Evolutionary conservation across 2,113 vertebrate species (phyloP).

Genomic region (Arenaria interpres): DNA sequence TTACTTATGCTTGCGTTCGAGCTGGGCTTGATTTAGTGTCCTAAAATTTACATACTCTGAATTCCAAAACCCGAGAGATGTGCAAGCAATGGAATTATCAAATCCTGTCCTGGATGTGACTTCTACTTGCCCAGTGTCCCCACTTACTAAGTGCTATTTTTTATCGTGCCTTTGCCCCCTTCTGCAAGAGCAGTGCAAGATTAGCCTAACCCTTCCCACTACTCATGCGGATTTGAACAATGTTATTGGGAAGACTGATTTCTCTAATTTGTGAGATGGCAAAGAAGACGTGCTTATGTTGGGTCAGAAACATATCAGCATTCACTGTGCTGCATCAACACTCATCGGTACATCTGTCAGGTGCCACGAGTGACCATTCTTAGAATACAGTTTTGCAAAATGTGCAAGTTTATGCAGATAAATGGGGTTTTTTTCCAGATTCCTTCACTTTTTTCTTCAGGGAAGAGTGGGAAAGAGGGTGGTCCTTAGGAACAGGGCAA

Average conservation of each 20-base stretch:
- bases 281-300: background rate
- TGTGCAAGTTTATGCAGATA: background rate
- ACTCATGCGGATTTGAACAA: background rate
- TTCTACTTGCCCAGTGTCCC: background rate
- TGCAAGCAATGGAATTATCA: background rate
- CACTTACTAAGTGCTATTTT: background rate
- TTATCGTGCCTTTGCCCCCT: background rate
- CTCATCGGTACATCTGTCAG: rapidly evolving
- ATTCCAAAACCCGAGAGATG: background rate
- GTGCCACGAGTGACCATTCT: background rate
- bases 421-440: background rate
- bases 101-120: background rate
- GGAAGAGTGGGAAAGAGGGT: background rate
- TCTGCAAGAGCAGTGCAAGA: background rate
- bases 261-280: background rate
- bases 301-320: background rate
- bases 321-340: background rate
- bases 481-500: background rate
- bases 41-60: background rate
- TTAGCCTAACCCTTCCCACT: background rate
- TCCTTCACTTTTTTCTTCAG: background rate
- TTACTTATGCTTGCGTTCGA: background rate
- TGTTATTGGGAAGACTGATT: background rate
- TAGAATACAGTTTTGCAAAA: background rate
- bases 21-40: background rate